These are phyloP conservation scores for Sceliomorpha sp. DNA, from an alignment of 2,888 invertebrate species.

Conservation along the genomic window DNA sequence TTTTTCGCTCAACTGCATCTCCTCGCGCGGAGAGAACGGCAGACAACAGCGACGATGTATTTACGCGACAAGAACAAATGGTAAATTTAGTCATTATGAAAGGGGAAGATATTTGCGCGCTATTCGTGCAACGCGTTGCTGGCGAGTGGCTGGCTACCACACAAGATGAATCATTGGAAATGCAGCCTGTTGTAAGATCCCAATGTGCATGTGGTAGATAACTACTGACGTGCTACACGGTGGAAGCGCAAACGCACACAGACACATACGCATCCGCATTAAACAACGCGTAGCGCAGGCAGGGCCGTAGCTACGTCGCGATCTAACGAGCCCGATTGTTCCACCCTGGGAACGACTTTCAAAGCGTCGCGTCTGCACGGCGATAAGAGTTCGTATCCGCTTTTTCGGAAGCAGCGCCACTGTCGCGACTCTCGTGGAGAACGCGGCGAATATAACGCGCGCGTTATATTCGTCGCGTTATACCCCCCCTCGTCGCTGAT, in stretches of 20 bases:
- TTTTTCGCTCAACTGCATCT: no score
- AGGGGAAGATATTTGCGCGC: slow-evolving; percentile 26
- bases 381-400: slow-evolving; percentile 1
- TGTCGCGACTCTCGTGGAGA: no score
- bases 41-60: slow-evolving; percentile 34
- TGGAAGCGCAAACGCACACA: no score
- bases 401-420: no score
- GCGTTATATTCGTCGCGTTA: no score
- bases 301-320: slow-evolving; percentile 52
- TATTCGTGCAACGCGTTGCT: slow-evolving; percentile 16
- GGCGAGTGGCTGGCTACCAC: slow-evolving; percentile 54
- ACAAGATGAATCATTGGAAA: slow-evolving; percentile 70
- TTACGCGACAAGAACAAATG: slow-evolving; percentile 62
- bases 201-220: slow-evolving; percentile 60
- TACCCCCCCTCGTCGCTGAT: no score
- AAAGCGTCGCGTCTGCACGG: slow-evolving; percentile 31
- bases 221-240: slow-evolving; percentile 49
- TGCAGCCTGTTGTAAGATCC: slow-evolving; percentile 61
- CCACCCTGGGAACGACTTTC: slow-evolving; percentile 53
- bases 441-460: slow-evolving; percentile 6
- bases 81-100: slow-evolving; percentile 70
- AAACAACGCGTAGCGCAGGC: slow-evolving; percentile 44
- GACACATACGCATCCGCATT: slow-evolving; percentile 54
- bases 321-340: slow-evolving; percentile 62
- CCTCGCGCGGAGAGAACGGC: no score